Evolutionary conservation across 2,797 vertebrate species (phyloP).

Genomic region (Nyctalus aviator): DNA sequence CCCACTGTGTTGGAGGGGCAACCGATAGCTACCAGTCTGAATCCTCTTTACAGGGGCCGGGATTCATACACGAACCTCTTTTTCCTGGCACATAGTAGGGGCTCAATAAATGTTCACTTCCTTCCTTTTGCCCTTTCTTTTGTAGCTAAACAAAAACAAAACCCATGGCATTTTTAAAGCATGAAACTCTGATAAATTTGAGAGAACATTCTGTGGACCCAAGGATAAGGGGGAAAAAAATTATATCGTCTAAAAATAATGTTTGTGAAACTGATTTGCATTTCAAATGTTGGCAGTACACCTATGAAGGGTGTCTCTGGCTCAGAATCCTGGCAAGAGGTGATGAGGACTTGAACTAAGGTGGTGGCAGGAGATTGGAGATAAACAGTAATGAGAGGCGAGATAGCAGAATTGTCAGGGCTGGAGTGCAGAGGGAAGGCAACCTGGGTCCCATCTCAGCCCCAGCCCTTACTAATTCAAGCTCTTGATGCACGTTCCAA

Average conservation of each 20-base stretch:
- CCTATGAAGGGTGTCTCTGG: conserved; percentile 84
- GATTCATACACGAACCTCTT: neutral
- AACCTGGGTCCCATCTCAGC: conserved; percentile 70
- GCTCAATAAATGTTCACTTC: conserved; percentile 65
- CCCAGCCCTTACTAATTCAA: conserved; percentile 65
- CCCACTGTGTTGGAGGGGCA: neutral
- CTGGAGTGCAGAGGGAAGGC: conserved; percentile 63
- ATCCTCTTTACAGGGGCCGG: neutral
- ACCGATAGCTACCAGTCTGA: neutral
- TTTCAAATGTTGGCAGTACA: conserved; percentile 85
- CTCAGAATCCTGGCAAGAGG: conserved; percentile 82
- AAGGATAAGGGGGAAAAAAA: conserved; percentile 66
- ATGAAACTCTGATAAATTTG: conserved; percentile 78
- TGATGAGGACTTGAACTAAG: conserved; percentile 82
- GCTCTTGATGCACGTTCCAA: conserved; percentile 56
- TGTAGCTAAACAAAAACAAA: conserved; percentile 76
- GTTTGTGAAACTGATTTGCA: conserved; percentile 82
- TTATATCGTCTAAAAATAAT: conserved; percentile 82
- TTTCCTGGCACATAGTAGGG: conserved; percentile 35
- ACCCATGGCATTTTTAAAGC: conserved; percentile 78
- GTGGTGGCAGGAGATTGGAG: conserved; percentile 82
- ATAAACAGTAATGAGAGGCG: conserved; percentile 68
- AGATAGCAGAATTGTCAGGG: conserved; percentile 68
- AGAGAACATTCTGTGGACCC: conserved; percentile 82
- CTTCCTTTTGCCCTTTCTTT: conserved; percentile 64